These are phyloP conservation scores for Conchocele bisecta DNA, from an alignment of 2,888 invertebrate genomes.

Conservation along the genomic window DNA sequence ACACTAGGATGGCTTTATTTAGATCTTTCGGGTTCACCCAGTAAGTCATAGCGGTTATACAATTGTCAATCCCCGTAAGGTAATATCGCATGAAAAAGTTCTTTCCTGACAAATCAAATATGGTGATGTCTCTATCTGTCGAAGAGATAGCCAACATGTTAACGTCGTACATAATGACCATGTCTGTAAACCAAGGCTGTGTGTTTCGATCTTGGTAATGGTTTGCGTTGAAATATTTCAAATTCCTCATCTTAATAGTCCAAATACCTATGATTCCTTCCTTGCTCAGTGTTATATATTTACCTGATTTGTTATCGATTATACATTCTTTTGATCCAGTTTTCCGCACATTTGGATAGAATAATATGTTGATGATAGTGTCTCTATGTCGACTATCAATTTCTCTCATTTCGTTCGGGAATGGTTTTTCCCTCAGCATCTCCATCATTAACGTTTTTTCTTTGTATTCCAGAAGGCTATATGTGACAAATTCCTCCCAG, in stretches of 20 bases:
- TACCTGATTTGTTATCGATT: constrained; percentile 86
- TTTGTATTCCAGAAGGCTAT: constrained; percentile 88
- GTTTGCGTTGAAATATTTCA: constrained; percentile 60
- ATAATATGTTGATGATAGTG: constrained; percentile 84
- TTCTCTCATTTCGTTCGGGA: constrained; percentile 83
- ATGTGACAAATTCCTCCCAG: constrained; percentile 92
- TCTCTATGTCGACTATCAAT: constrained; percentile 88
- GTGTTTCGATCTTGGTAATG: constrained; percentile 84
- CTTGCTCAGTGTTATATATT: constrained; percentile 89
- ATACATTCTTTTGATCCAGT: constrained; percentile 20
- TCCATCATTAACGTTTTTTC: constrained; percentile 75
- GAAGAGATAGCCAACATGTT: constrained; percentile 90
- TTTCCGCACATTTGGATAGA: constrained; percentile 66
- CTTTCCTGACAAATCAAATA: constrained; percentile 87
- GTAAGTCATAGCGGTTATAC: constrained; percentile 86
- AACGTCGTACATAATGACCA: constrained; percentile 90
- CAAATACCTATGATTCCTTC: constrained; percentile 92
- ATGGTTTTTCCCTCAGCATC: constrained; percentile 68
- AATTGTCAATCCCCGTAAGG: constrained; percentile 87
- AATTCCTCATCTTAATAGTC: constrained; percentile 88
- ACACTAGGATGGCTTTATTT: constrained; percentile 87
- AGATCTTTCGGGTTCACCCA: constrained; percentile 84
- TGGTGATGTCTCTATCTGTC: constrained; percentile 90
- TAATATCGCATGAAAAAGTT: constrained; percentile 85
- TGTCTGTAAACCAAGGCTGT: constrained; percentile 88